Evolutionary conservation across 2,888 invertebrate species (phyloP).

Genomic region (Saturnia pavonia): DNA sequence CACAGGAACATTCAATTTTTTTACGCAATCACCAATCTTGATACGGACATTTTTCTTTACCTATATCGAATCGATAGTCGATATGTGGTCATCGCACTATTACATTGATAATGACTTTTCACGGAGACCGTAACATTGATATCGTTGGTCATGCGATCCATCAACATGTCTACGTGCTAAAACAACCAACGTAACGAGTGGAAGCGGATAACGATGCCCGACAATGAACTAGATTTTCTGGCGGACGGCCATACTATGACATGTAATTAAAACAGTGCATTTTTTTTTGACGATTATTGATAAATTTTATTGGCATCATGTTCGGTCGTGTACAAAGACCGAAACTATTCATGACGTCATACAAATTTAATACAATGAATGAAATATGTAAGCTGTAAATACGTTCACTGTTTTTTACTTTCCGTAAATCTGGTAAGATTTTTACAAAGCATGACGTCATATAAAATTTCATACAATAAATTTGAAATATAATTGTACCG

Average conservation of each 20-base stretch:
- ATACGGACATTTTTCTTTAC: too few relatives aligned
- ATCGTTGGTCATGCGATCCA: slow-evolving; percentile 22
- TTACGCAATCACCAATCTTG: too few relatives aligned
- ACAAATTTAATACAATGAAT: not conserved
- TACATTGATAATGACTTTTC: slow-evolving; percentile 17
- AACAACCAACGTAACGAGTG: slow-evolving; percentile 12
- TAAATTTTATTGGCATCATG: not conserved
- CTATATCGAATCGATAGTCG: not conserved
- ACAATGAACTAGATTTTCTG: slow-evolving; percentile 24
- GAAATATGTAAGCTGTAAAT: too few relatives aligned
- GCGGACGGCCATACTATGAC: slow-evolving; percentile 17
- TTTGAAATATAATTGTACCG: too few relatives aligned
- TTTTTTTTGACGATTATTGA: not conserved
- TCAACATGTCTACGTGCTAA: slow-evolving; percentile 9
- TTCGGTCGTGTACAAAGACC: not conserved
- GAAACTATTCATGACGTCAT: not conserved
- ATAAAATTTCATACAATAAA: too few relatives aligned
- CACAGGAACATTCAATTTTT: too few relatives aligned
- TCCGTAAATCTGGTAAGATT: too few relatives aligned
- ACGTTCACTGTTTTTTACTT: too few relatives aligned
- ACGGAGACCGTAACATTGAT: slow-evolving; percentile 16
- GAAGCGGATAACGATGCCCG: slow-evolving; percentile 14
- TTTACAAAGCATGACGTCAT: too few relatives aligned
- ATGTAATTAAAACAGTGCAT: slow-evolving; percentile 16
- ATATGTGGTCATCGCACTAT: slow-evolving; percentile 14